Conservation (phyloP, 2,797 vertebrate species). For the Avahi laniger region DNA sequence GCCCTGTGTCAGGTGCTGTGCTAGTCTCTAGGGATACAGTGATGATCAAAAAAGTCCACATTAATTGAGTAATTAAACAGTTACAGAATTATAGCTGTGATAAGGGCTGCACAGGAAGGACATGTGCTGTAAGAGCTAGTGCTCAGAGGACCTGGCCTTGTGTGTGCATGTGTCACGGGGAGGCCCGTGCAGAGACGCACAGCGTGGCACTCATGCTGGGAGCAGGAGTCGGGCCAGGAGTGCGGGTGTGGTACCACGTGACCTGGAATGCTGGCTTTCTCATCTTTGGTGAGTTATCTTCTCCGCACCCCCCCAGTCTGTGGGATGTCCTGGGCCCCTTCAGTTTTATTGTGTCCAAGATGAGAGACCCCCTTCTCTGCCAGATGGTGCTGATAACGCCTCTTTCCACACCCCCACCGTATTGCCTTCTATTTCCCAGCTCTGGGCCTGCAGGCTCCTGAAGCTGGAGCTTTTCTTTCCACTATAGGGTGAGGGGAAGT, state of each 20-base stretch:
- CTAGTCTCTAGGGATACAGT: not conserved
- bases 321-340: not conserved
- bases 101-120: not conserved
- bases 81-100: not conserved
- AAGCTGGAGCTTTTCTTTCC: conserved; percentile 24
- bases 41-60: not conserved
- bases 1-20: not conserved
- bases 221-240: not conserved
- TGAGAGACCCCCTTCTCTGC: not conserved
- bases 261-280: not conserved
- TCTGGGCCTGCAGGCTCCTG: not conserved
- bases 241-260: not conserved
- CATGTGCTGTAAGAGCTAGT: not conserved
- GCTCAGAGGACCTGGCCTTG: not conserved
- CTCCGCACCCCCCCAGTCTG: not conserved
- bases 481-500: conserved; percentile 46
- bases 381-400: not conserved
- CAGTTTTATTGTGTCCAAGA: conserved; percentile 8
- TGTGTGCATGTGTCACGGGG: rapidly evolving
- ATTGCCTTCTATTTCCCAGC: not conserved
- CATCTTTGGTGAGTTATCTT: not conserved
- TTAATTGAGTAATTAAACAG: not conserved
- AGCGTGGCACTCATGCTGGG: not conserved
- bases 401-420: not conserved
- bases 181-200: rapidly evolving